These are phyloP conservation scores for Pheosia gnoma DNA, from an alignment of 2,888 invertebrate genomes.

Conservation along the genomic window DNA sequence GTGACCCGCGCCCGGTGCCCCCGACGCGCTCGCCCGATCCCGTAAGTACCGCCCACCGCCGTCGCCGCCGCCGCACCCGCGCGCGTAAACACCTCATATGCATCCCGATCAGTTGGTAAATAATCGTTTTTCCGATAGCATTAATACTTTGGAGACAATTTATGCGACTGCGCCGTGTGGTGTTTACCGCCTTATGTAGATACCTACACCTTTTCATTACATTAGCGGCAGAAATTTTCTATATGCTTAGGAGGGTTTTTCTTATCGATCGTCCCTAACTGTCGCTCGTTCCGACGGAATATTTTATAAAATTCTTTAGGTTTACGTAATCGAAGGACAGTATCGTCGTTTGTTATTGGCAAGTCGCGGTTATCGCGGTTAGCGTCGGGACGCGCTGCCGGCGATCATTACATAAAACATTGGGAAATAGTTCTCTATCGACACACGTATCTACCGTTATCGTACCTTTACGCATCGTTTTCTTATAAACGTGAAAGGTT, in stretches of 20 bases:
- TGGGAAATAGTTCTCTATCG: slow-evolving; percentile 35
- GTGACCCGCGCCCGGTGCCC: slow-evolving; percentile 64
- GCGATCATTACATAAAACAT: slow-evolving; percentile 59
- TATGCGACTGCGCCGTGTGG: slow-evolving; percentile 68
- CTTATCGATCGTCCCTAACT: slow-evolving; percentile 63
- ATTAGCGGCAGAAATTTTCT: slow-evolving; percentile 60
- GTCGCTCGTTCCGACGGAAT: slow-evolving; percentile 49
- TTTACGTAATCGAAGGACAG: slow-evolving; percentile 76
- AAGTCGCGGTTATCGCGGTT: slow-evolving; percentile 55
- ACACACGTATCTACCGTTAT: slow-evolving; percentile 27
- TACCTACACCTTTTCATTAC: slow-evolving; percentile 50
- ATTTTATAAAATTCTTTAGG: slow-evolving; percentile 64
- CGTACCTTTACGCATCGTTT: slow-evolving; percentile 30
- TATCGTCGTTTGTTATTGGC: slow-evolving; percentile 59
- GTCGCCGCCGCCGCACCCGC: slow-evolving; percentile 21
- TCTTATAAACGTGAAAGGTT: slow-evolving; percentile 22
- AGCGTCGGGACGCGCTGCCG: slow-evolving; percentile 33
- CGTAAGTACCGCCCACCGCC: slow-evolving; percentile 43
- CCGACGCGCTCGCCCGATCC: slow-evolving; percentile 40
- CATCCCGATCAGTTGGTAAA: slow-evolving; percentile 55
- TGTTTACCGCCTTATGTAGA: slow-evolving; percentile 58
- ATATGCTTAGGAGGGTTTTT: slow-evolving; percentile 47
- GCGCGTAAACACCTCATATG: slow-evolving; percentile 42
- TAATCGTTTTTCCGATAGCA: slow-evolving; percentile 61
- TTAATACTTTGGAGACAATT: slow-evolving; percentile 54